Evolutionary conservation across 1,140 invertebrate genomes (phyloP).

Genomic region (Aphaenogaster ashmeadi): DNA sequence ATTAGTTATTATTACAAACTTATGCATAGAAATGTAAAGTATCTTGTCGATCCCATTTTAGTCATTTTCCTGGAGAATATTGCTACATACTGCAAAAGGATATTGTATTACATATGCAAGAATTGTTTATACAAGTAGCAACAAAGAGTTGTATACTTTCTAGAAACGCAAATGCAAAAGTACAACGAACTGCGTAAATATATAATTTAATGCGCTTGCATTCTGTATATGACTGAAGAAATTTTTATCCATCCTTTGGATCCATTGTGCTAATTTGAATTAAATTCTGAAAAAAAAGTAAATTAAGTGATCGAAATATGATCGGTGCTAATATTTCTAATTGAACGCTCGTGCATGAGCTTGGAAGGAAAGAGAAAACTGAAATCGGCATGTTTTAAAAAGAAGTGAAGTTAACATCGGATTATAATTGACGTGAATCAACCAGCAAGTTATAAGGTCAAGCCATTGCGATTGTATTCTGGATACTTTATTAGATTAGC

Average conservation of each 20-base stretch:
- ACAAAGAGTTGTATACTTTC: neutral
- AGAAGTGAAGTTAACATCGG: neutral
- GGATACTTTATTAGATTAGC: neutral
- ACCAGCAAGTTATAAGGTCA: slow-evolving; percentile 6
- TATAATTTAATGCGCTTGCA: neutral
- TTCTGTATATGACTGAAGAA: neutral
- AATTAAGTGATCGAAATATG: neutral
- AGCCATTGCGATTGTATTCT: neutral
- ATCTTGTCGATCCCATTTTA: neutral
- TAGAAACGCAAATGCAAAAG: neutral
- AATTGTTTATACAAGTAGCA: neutral
- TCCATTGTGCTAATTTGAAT: neutral
- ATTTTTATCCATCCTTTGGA: neutral
- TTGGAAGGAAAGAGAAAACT: neutral
- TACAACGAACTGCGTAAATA: neutral
- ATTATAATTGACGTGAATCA: neutral
- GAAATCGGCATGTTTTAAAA: neutral
- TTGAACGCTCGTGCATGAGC: neutral
- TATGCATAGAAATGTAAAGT: neutral
- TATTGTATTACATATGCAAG: neutral
- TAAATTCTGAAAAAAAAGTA: neutral
- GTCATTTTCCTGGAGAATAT: neutral
- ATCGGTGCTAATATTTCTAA: neutral
- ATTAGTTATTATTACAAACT: neutral
- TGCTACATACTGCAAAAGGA: neutral